phyloP scores from a whole-genome alignment of 2,797 vertebrate species.

The Pachyuromys duprasi region DNA sequence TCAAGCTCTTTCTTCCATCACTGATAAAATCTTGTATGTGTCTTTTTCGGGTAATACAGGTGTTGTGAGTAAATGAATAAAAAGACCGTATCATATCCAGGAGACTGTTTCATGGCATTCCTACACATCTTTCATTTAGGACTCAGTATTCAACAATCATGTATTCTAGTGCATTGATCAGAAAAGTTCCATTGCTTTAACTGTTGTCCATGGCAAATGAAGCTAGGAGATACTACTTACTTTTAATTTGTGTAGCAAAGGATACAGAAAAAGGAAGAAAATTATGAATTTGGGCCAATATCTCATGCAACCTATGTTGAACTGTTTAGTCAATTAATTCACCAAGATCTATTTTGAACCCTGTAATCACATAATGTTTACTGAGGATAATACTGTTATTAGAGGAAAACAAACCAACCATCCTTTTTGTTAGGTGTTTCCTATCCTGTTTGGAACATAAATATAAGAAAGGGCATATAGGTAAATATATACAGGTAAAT shows the following conservation, averaged over 20 bases:
- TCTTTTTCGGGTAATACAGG: neutral
- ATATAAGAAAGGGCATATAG: neutral
- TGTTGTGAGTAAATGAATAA: neutral
- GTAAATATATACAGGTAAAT: neutral
- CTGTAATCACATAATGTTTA: neutral
- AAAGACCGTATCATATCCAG: neutral
- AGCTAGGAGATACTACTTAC: neutral
- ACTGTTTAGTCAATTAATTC: neutral
- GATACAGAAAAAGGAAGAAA: neutral
- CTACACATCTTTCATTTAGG: neutral
- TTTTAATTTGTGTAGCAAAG: constrained; percentile 2
- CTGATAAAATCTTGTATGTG: no score
- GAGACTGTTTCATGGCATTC: neutral
- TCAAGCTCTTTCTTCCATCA: no score
- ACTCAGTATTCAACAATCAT: neutral
- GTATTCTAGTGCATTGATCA: no score
- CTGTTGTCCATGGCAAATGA: neutral
- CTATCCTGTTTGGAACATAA: neutral
- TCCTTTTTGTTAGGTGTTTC: neutral
- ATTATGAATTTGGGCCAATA: neutral
- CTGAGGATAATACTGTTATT: neutral
- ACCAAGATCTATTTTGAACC: neutral
- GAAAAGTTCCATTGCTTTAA: no score
- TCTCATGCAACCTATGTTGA: neutral
- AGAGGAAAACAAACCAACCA: neutral